Conservation (phyloP, 2,797 vertebrate genomes). For the Coregonus ussuriensis region DNA sequence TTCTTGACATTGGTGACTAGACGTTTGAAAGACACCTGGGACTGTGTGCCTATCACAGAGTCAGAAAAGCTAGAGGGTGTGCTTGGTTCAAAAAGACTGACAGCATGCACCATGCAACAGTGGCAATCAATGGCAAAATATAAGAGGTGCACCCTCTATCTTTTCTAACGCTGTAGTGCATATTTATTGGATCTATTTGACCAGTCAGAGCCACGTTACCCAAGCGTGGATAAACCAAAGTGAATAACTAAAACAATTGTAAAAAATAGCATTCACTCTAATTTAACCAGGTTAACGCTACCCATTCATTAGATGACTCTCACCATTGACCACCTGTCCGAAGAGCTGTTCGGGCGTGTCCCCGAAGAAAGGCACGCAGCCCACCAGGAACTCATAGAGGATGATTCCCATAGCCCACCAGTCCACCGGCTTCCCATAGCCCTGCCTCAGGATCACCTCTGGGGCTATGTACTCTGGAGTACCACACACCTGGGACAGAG, state of each 20-base stretch:
- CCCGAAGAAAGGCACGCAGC: conserved; percentile 94
- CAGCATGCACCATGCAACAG: no score
- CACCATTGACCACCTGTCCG: conserved; percentile 94
- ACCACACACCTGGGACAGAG: conserved; percentile 84
- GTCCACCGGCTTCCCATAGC: conserved; percentile 93
- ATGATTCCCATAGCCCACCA: conserved; percentile 98
- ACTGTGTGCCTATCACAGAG: background rate
- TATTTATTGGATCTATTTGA: no score
- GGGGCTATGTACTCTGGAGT: conserved; percentile 95
- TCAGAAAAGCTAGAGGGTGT: no score
- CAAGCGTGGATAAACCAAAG: no score
- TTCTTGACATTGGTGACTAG: background rate
- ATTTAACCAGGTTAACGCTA: background rate
- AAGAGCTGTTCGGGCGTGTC: conserved; percentile 94
- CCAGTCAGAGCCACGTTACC: no score
- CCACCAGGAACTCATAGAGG: conserved; percentile 92
- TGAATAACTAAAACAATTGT: no score
- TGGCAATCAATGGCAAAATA: no score
- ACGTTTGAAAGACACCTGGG: background rate
- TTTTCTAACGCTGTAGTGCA: no score
- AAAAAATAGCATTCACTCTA: background rate
- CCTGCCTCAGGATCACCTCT: conserved; percentile 92
- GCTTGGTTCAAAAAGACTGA: no score
- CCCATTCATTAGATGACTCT: conserved; percentile 25
- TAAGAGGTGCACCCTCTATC: no score